Conservation (phyloP, 2,888 invertebrate genomes). For the Ctenicera cuprea region DNA sequence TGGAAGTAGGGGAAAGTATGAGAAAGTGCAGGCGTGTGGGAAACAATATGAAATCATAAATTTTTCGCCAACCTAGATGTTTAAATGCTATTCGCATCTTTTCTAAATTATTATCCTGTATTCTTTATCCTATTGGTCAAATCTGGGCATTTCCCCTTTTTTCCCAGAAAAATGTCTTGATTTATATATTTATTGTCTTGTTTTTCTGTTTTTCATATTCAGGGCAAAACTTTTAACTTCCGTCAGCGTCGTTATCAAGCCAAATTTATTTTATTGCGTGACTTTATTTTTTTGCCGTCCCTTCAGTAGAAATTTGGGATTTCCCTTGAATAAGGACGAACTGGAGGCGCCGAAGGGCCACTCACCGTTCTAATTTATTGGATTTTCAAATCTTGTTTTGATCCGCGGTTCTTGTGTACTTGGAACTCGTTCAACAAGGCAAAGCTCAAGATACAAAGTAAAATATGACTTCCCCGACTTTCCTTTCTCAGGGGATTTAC, state of each 20-base stretch:
- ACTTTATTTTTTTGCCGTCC: conserved; percentile 21
- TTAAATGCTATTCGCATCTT: too few relatives aligned
- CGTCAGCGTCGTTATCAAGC: conserved; percentile 22
- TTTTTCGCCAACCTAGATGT: too few relatives aligned
- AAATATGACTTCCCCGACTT: conserved; percentile 11
- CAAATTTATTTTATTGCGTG: conserved; percentile 46
- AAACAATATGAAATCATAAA: too few relatives aligned
- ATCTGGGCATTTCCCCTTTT: background rate
- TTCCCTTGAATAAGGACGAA: conserved; percentile 38
- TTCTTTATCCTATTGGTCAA: background rate
- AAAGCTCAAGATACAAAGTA: conserved; percentile 14
- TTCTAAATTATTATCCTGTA: too few relatives aligned
- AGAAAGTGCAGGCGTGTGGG: too few relatives aligned
- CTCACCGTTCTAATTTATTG: background rate
- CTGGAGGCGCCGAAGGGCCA: conserved; percentile 1
- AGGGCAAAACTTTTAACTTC: conserved; percentile 29
- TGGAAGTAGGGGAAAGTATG: too few relatives aligned
- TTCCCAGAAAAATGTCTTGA: conserved; percentile 11
- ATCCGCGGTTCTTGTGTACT: background rate
- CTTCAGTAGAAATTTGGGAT: conserved; percentile 18
- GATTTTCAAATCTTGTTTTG: background rate
- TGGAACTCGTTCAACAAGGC: background rate
- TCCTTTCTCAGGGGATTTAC: conserved; percentile 20
- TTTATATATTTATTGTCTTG: conserved; percentile 40
- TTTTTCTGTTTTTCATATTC: conserved; percentile 32